Percentiles rank a stretch among this genome's conserved stretches.
Evolutionary conservation across 2,888 invertebrate species (phyloP).

Genomic region (Heteropelma amictum): DNA sequence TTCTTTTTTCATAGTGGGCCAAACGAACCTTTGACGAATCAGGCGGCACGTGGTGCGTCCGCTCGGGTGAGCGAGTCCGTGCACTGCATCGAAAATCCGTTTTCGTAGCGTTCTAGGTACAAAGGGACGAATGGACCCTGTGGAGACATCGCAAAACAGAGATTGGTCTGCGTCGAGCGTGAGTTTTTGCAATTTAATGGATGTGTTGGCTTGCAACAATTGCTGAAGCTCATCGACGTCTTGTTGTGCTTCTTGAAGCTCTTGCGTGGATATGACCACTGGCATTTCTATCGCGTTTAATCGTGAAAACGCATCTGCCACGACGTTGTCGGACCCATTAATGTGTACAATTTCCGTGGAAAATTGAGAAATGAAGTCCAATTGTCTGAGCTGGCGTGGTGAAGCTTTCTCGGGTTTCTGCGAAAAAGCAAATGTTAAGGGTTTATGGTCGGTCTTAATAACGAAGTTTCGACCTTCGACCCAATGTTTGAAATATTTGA

Average conservation of each 20-base stretch:
- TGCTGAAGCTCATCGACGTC: conserved; percentile 25
- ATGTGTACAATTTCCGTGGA: conserved; percentile 23
- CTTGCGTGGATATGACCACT: not conserved
- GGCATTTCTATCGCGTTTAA: conserved; percentile 36
- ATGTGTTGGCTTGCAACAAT: not conserved
- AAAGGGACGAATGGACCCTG: conserved; percentile 47
- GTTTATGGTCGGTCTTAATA: conserved; percentile 35
- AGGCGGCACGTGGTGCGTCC: conserved; percentile 50
- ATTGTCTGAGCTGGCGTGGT: not conserved
- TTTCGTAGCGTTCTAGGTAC: conserved; percentile 52
- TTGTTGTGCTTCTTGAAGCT: conserved; percentile 29
- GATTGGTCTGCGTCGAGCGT: not conserved
- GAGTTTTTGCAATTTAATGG: conserved; percentile 19
- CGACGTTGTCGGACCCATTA: conserved; percentile 4
- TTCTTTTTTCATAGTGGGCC: conserved; percentile 64
- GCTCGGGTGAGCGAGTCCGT: conserved; percentile 58
- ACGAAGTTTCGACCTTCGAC: conserved; percentile 21
- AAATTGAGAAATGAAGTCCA: conserved; percentile 36
- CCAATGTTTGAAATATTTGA: conserved; percentile 14
- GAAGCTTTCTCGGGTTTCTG: conserved; percentile 8
- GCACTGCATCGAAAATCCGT: conserved; percentile 45
- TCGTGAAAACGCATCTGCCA: conserved; percentile 33
- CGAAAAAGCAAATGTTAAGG: not conserved
- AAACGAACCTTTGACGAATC: conserved; percentile 60
- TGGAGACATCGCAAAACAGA: conserved; percentile 49